Base-by-base conservation (phyloP, 2,888 invertebrate genomes). In the Drosophila meridionalis region DNA sequence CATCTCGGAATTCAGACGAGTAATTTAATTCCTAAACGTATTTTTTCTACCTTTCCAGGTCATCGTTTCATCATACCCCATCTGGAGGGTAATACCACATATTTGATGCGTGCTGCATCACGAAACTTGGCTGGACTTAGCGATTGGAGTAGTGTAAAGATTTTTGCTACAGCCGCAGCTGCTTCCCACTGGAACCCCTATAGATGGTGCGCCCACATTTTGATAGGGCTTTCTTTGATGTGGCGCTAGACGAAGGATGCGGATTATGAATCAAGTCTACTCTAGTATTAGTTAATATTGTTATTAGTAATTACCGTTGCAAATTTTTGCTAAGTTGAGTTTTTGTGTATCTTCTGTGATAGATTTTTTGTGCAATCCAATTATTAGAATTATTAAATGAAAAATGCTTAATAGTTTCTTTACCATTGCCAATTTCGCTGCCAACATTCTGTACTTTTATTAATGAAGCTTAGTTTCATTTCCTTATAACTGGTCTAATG, bases 121-220 rank as follows among this genome's bases (percentile, higher is more conserved):
- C 92, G 92, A 58, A 95, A 95, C 87, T 88, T 93, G 34, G 95
- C 95, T 20, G 95, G 95, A 30, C 90, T 94, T n/a, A 93, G 93
- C 66, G 93, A 93, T 70, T 93, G 92, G 92, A 92, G 92, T 38
- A 81, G 80, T n/a, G 91, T 92, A 62, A 91, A 90, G 76, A 89
- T 79, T 32, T 93, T 93, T 59, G 87, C 87, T 56, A 93, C 93
- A 11, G 78, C 92, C 14, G 75, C 81, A 8, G 92, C 87, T 53
- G 92, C 85, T 56, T 57, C 78, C 42, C 71, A 61, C 26, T 80
- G 85, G 85, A 53, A 53, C 12, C 36, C 72, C 11, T 14, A 63
- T 9, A 30, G 43, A n/a, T 43, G 34, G 32, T 36, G n/a, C 40
- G 42, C 14, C 52, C 58, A 45, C 28, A 14, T 36, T 48, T 34